Evolutionary conservation across 2,797 vertebrate genomes (phyloP).

Genomic region (Dipus sagitta): DNA sequence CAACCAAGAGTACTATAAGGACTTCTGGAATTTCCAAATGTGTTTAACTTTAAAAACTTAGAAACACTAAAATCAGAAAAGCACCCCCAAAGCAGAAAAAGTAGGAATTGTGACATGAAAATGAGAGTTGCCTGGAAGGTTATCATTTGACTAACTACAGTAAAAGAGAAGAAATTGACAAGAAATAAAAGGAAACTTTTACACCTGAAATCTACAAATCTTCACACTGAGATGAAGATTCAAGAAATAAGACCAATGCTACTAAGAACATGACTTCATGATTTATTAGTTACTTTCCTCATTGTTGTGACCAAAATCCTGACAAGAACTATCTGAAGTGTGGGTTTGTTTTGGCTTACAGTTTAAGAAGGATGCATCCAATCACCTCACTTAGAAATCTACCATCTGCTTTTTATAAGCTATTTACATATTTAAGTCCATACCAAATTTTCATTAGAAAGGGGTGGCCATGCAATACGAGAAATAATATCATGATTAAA

Average conservation of each 20-base stretch:
- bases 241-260: slow-evolving; percentile 1
- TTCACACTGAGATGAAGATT: neutral
- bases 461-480: neutral
- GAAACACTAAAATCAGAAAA: neutral
- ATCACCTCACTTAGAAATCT: slow-evolving; percentile 18
- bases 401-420: slow-evolving; percentile 38
- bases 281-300: neutral
- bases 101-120: slow-evolving; percentile 17
- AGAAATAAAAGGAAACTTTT: slow-evolving; percentile 7
- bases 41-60: neutral
- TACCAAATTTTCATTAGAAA: slow-evolving; percentile 31
- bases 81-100: neutral
- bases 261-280: neutral
- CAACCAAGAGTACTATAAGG: neutral
- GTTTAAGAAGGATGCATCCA: neutral
- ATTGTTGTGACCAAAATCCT: neutral
- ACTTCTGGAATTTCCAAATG: slow-evolving; percentile 19
- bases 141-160: neutral
- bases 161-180: neutral
- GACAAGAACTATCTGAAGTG: neutral
- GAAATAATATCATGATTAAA: slow-evolving; percentile 51
- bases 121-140: neutral
- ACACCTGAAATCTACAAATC: neutral
- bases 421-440: neutral
- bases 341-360: neutral